Evolutionary conservation across 2,888 invertebrate species (phyloP), one percentile per base, ranked within the genome.

Genomic region (Tuberolachnus salignus): DNA sequence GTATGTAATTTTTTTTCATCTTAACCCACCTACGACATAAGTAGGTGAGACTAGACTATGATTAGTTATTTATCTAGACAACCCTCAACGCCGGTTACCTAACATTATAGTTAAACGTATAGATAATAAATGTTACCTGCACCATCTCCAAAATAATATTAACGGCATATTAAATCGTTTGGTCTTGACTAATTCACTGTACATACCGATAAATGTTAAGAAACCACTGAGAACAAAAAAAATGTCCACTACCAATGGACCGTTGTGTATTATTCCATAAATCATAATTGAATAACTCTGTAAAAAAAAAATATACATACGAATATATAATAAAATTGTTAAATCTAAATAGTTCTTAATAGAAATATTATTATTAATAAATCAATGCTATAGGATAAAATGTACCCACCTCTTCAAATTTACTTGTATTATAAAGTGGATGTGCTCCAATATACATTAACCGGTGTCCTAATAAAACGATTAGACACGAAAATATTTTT

Each of bases 121-220:
- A 34, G 34, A 34, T 4, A 4, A 34, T 34, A 34, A 34, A 11
- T 46, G 19, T 64, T 42, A 71, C 70, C 70, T 71, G 55, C 55
- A 71, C 70, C 70, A 71, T 57, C 70, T 71, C 21, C 19, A 71
- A 44, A 71, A 44, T 21, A 71, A 2, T 1, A 71, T 16, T n/a
- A 71, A 6, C 13, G 42, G 42, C 44, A 71, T n/a, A 13, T 71
- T 71, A n/a, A 57, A 71, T 23, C 11, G 55, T 71, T 71, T 57
- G n/a, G n/a, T 57, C 11, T 57, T 71, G 10, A 23, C 44, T 46
- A 71, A 6, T 44, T 21, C 16, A 1, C 1, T 46, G 70, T 71
- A 57, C 44, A 71, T 16, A n/a, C 21, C 14, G 23, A 44, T 3
- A n/a, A 44, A 71, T 14, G 57, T 57, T 44, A 71, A 13, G 11